These are phyloP conservation scores for Vanessa tameamea DNA, from an alignment of 1,140 invertebrate genomes.

Conservation along the genomic window DNA sequence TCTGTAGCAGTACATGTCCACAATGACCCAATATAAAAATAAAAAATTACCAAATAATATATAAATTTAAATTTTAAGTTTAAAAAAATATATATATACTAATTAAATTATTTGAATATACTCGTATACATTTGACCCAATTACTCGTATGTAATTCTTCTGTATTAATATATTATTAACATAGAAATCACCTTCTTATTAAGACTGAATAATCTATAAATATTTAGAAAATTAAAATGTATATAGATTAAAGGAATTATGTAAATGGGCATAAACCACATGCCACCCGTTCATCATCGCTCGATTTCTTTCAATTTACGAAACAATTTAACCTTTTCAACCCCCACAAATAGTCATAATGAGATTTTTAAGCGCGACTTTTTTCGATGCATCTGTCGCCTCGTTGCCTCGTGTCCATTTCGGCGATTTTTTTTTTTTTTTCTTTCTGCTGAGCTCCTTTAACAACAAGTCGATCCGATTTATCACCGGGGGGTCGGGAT, in stretches of 20 bases:
- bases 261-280: constrained; percentile 23
- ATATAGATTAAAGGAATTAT: constrained; percentile 23
- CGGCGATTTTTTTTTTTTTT: constrained; percentile 52
- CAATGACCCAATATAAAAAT: too few species aligned
- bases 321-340: constrained; percentile 50
- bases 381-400: constrained; percentile 65
- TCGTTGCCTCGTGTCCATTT: constrained; percentile 62
- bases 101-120: too few species aligned
- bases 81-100: too few species aligned
- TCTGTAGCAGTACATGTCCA: too few species aligned
- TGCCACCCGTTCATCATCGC: constrained; percentile 31
- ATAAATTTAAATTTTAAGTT: too few species aligned
- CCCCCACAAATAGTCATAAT: constrained; percentile 60
- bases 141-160: too few species aligned
- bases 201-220: background rate
- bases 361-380: constrained; percentile 51
- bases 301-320: constrained; percentile 54
- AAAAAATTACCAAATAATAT: too few species aligned
- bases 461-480: constrained; percentile 66
- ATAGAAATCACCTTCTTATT: too few species aligned
- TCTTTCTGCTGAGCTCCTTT: constrained; percentile 46
- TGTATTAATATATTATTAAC: too few species aligned
- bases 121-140: too few species aligned
- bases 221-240: background rate
- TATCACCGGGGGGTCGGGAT: constrained; percentile 65